These are phyloP conservation scores for Dryomyza anilis DNA, from an alignment of 2,888 invertebrate genomes.

Conservation along the genomic window DNA sequence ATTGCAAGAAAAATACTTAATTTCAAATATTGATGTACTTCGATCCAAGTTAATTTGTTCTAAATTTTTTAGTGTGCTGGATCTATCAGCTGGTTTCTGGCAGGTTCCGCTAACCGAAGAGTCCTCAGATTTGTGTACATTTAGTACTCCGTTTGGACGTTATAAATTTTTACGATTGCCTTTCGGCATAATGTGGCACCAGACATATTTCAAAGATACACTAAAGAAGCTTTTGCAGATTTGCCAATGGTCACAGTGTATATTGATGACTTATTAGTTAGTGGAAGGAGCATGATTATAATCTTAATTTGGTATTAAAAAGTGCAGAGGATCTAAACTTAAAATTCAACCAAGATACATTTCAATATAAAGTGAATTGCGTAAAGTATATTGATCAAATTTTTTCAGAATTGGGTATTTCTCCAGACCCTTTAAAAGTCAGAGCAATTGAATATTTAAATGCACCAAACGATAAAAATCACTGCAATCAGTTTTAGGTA, in stretches of 20 bases:
- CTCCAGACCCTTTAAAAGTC: neutral
- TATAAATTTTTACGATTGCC: conserved; percentile 30
- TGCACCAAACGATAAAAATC: neutral
- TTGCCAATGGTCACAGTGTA: neutral
- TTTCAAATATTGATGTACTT: conserved; percentile 30
- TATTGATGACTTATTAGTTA: neutral
- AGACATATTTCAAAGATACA: neutral
- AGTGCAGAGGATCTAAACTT: neutral
- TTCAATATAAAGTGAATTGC: neutral
- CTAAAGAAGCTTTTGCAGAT: neutral
- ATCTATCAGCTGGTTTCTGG: neutral
- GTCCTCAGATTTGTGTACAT: neutral
- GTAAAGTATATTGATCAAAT: neutral
- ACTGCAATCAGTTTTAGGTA: neutral
- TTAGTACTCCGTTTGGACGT: conserved; percentile 37
- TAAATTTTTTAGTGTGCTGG: neutral
- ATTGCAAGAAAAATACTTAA: conserved; percentile 25
- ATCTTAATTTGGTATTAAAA: neutral
- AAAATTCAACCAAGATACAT: neutral
- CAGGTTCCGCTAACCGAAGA: neutral
- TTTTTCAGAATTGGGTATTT: neutral
- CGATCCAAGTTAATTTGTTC: conserved; percentile 24
- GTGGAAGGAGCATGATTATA: neutral
- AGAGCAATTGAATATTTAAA: neutral
- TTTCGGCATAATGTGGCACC: neutral